Percentiles rank a stretch among this genome's conserved stretches.
phyloP scores from a whole-genome alignment of 1,140 invertebrate genomes.

The Anadara kagoshimensis region DNA sequence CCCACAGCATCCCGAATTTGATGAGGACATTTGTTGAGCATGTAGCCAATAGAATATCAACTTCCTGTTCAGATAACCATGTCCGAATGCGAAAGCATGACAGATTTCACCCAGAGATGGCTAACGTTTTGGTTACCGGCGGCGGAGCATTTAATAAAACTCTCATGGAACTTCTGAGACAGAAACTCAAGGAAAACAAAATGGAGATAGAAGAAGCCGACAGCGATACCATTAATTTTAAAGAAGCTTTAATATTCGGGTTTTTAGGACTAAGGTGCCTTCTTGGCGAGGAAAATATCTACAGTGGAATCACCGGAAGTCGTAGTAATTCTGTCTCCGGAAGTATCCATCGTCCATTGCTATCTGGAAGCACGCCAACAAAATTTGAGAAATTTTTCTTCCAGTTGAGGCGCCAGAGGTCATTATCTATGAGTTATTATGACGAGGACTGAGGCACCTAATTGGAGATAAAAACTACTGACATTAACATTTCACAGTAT shows the following conservation, averaged over 20 bases:
- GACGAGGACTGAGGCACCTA: too few species aligned
- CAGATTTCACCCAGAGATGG: too few species aligned
- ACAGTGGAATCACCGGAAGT: constrained; percentile 57
- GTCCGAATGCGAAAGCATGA: too few species aligned
- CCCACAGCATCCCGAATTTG: constrained; percentile 51
- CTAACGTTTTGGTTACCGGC: constrained; percentile 66
- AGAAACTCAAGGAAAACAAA: constrained; percentile 41
- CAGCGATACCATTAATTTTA: constrained; percentile 64
- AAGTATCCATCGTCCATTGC: constrained; percentile 62
- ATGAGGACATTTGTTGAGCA: constrained; percentile 63
- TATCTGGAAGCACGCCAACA: not conserved
- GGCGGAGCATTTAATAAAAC: constrained; percentile 64
- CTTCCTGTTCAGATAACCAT: too few species aligned
- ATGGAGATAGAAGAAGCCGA: constrained; percentile 58
- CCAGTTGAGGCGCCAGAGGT: too few species aligned
- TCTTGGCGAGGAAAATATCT: constrained; percentile 61
- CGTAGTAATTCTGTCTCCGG: constrained; percentile 58
- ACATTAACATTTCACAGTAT: too few species aligned
- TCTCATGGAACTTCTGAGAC: constrained; percentile 51
- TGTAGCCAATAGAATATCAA: constrained; percentile 50
- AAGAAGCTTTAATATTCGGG: constrained; percentile 67
- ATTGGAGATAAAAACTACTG: too few species aligned
- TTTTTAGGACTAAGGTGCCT: constrained; percentile 66
- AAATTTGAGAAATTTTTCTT: too few species aligned
- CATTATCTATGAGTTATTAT: too few species aligned